Evolutionary conservation across 2,797 vertebrate genomes (phyloP).

Genomic region (Sebastes hopkinsi): DNA sequence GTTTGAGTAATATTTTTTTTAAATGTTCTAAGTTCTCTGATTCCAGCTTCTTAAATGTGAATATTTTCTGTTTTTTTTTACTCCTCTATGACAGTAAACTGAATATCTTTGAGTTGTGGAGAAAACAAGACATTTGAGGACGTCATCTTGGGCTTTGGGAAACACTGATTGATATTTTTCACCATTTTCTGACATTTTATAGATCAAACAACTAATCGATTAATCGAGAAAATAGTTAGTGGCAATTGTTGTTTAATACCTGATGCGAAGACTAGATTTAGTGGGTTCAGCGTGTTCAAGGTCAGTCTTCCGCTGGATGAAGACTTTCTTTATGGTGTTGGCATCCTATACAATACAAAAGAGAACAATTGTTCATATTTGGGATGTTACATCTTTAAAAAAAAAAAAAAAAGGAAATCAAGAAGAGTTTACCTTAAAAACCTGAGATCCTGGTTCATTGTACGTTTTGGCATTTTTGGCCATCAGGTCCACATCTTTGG

Average conservation of each 20-base stretch:
- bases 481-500: slow-evolving; percentile 96
- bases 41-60: too few relatives aligned
- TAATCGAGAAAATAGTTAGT: too few relatives aligned
- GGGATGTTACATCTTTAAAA: not conserved
- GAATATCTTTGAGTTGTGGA: not conserved
- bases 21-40: too few relatives aligned
- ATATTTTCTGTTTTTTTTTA: too few relatives aligned
- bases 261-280: slow-evolving; percentile 96
- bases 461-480: slow-evolving; percentile 99
- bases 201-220: too few relatives aligned
- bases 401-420: not conserved
- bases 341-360: slow-evolving; percentile 88
- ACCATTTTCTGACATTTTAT: too few relatives aligned
- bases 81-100: too few relatives aligned
- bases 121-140: too few relatives aligned
- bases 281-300: slow-evolving; percentile 95
- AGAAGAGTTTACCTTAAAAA: slow-evolving; percentile 91
- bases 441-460: slow-evolving; percentile 98
- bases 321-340: slow-evolving; percentile 98
- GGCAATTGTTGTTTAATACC: slow-evolving; percentile 76
- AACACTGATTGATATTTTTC: too few relatives aligned
- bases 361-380: not conserved
- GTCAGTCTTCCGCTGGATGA: slow-evolving; percentile 94
- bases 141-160: too few relatives aligned
- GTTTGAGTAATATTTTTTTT: too few relatives aligned